Evolutionary conservation across 2,113 vertebrate genomes (phyloP).

Genomic region (Sceloporus tristichus): DNA sequence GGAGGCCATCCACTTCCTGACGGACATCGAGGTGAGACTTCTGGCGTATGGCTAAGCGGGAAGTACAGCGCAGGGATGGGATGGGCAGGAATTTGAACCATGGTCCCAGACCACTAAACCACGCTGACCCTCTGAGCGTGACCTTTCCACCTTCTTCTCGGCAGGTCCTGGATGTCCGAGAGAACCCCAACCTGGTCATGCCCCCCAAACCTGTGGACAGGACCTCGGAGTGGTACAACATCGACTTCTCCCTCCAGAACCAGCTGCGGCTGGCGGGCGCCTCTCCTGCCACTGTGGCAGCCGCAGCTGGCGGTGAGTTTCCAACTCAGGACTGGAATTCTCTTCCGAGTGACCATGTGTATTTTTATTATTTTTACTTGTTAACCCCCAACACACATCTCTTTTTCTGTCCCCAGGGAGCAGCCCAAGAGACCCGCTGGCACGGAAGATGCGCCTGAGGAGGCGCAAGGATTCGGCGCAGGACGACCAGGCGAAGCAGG

Average conservation of each 20-base stretch:
- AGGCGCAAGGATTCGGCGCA: slow-evolving; percentile 91
- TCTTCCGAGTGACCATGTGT: not conserved
- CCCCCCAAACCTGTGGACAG: slow-evolving; percentile 92
- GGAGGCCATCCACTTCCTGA: slow-evolving; percentile 93
- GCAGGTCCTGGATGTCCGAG: slow-evolving; percentile 93
- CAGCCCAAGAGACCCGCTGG: slow-evolving; percentile 86
- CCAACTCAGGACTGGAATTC: rapidly evolving
- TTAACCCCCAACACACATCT: not conserved
- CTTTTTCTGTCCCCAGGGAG: slow-evolving; percentile 64
- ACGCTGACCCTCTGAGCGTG: not conserved
- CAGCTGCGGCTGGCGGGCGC: slow-evolving; percentile 94
- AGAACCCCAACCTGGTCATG: slow-evolving; percentile 97
- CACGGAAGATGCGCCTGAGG: slow-evolving; percentile 94
- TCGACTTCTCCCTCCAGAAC: slow-evolving; percentile 98
- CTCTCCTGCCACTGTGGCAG: slow-evolving; percentile 92
- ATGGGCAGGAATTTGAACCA: no score
- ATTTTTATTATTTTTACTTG: not conserved
- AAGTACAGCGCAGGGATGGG: no score
- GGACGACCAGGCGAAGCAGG: slow-evolving; percentile 98
- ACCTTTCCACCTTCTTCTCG: not conserved
- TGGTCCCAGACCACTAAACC: no score
- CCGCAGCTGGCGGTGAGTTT: slow-evolving; percentile 79
- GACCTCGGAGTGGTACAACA: slow-evolving; percentile 95
- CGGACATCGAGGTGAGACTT: slow-evolving; percentile 86
- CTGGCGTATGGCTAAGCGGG: no score